Evolutionary conservation across 2,888 invertebrate genomes (phyloP).

Genomic region (Xanthorhoe designata): DNA sequence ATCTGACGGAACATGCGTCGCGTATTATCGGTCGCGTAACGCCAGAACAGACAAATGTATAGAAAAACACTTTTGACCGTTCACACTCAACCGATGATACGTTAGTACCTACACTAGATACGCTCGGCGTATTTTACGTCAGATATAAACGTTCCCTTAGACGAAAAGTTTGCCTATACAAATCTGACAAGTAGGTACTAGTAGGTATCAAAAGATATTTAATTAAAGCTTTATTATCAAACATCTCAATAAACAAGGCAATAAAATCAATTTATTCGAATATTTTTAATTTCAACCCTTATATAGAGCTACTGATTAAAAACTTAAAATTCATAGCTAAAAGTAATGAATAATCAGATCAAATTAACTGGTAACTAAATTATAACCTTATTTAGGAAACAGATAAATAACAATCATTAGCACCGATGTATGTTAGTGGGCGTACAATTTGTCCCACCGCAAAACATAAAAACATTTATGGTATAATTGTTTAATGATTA

Average conservation of each 20-base stretch:
- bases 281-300: background rate
- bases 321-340: background rate
- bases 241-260: background rate
- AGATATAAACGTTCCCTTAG: no score
- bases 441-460: constrained; percentile 38
- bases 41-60: no score
- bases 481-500: constrained; percentile 56
- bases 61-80: no score
- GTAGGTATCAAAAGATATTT: no score
- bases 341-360: background rate
- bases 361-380: background rate
- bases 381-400: background rate
- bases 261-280: background rate
- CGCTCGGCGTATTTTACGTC: no score
- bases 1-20: no score
- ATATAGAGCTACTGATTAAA: background rate
- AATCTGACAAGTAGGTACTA: no score
- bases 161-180: no score
- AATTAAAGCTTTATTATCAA: no score
- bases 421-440: constrained; percentile 33
- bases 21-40: no score
- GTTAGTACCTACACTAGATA: no score
- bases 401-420: constrained; percentile 2
- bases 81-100: no score
- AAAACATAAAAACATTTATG: constrained; percentile 55